Evolutionary conservation across 2,888 invertebrate species (phyloP).

Genomic region (Diachrysia chrysitis): DNA sequence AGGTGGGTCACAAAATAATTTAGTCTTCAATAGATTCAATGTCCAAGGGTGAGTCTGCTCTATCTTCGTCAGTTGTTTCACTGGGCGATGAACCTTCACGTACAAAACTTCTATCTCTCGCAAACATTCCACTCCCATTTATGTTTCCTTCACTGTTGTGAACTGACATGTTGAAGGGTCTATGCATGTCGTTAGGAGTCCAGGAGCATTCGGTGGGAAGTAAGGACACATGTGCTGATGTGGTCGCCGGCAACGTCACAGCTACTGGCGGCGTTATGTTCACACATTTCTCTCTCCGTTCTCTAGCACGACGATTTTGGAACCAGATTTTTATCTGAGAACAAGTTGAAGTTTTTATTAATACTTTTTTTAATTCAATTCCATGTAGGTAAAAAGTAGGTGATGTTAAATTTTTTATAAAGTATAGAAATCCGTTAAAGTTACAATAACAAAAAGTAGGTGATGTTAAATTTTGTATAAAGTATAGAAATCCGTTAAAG

Average conservation of each 20-base stretch:
- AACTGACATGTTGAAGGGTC: constrained; percentile 16
- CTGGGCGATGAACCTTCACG: constrained; percentile 32
- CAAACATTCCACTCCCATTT: constrained; percentile 10
- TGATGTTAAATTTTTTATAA: too few species aligned
- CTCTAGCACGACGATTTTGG: constrained; percentile 94
- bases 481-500: too few species aligned
- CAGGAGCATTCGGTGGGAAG: constrained; percentile 36
- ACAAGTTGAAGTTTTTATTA: constrained; percentile 8
- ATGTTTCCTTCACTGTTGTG: constrained; percentile 12
- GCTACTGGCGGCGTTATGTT: constrained; percentile 76
- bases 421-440: too few species aligned
- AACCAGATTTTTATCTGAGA: constrained; percentile 93
- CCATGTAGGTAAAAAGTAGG: too few species aligned
- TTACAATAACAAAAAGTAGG: not conserved
- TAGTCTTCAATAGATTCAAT: constrained; percentile 73
- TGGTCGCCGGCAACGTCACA: constrained; percentile 76
- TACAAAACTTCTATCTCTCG: constrained; percentile 19
- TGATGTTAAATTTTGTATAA: too few species aligned
- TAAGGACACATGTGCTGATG: constrained; percentile 39
- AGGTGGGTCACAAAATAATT: not conserved
- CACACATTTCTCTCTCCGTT: constrained; percentile 90
- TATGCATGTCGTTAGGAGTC: constrained; percentile 21
- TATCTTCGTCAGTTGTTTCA: constrained; percentile 59
- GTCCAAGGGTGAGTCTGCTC: constrained; percentile 75
- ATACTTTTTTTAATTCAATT: too few species aligned